Evolutionary conservation across 2,888 invertebrate genomes (phyloP), one percentile per base, ranked within the genome.

Genomic region (Drosophila cyrtoloma): DNA sequence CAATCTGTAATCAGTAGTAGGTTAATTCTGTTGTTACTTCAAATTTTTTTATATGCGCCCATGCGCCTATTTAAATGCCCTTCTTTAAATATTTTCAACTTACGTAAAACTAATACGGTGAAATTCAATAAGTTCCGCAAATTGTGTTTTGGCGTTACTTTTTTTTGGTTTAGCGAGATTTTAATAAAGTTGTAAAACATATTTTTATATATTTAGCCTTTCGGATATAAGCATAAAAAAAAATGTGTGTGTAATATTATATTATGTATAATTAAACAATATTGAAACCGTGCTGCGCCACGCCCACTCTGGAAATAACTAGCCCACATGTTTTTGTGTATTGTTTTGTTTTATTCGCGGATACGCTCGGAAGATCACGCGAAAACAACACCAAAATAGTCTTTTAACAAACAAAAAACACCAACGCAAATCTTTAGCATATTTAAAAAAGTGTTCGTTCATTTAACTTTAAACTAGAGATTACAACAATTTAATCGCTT

Each of bases 1-100:
- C 53, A 62, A 79, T 63, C 76, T 75, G 64, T 68, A 79, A 80
- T 76, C 79, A 63, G 65, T 69, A 76, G 72, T 86, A 86, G 84
- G 69, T 84, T 86, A 81, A 84, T 89, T 82, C 89, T 81, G 89
- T 89, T 89, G 83, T 89, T 86, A 84, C 57, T 83, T 82, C 30
- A 70, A 74, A n/a, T 53, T 83, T 75, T 84, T 76, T 60, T 68
- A 66, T 59, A 37, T 44, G 47, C 75, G 58, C 55, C 28, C 14
- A 52, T 32, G 77, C 75, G 78, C 68, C 56, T 62, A 75, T 77
- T 77, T 75, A 58, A 47, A 79, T 66, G 47, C 37, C 77, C 65
- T 76, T 79, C 71, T 68, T 72, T 63, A 32, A 63, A 72, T 64
- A 57, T 53, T 70, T 75, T 64, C 42, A 61, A 57, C 52, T 60